Conservation (phyloP, 2,113 vertebrate species). For the Carlito syrichta region DNA sequence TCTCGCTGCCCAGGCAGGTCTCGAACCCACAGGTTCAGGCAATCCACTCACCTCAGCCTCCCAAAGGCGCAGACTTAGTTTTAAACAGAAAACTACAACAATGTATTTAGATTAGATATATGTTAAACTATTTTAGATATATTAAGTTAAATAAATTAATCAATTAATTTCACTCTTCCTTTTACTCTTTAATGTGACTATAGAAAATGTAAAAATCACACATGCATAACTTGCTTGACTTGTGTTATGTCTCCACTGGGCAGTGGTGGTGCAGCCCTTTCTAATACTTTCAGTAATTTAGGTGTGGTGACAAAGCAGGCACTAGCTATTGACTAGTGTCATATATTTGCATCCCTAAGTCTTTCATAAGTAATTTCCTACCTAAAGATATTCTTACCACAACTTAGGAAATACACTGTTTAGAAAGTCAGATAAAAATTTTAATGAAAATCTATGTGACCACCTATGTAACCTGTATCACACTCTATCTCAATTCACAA, state of each 20-base stretch:
- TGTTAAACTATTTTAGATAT: not conserved
- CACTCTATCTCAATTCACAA: not conserved
- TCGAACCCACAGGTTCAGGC: no score
- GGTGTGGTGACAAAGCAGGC: not conserved
- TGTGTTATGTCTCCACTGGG: not conserved
- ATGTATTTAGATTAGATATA: not conserved
- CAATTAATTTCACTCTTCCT: not conserved
- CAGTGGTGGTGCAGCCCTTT: not conserved
- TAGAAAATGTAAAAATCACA: not conserved
- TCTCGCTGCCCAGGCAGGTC: no score
- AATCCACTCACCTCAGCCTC: no score
- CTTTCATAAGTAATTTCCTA: conserved; percentile 2
- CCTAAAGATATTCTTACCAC: conserved; percentile 14
- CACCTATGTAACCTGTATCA: not conserved
- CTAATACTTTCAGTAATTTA: not conserved
- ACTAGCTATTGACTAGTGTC: not conserved
- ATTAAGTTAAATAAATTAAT: not conserved
- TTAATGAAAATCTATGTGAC: not conserved
- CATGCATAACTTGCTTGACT: not conserved
- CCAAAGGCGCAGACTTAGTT: no score
- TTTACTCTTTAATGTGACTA: not conserved
- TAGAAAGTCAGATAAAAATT: not conserved
- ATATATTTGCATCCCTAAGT: not conserved
- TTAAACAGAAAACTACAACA: not conserved
- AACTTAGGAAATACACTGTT: not conserved